Conservation (phyloP, 2,888 invertebrate genomes). For the Cantharis lateralis region DNA sequence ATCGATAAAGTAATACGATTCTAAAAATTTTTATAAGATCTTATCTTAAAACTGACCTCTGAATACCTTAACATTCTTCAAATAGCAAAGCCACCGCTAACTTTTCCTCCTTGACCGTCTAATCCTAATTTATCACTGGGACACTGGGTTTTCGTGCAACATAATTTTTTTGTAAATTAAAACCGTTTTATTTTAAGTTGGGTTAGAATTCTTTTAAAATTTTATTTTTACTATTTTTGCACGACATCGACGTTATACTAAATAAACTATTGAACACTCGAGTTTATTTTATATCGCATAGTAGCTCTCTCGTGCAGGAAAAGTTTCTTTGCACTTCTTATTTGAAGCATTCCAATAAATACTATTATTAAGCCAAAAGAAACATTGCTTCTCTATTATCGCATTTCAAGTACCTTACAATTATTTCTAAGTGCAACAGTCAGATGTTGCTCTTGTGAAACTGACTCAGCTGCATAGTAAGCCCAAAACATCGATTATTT, state of each 20-base stretch:
- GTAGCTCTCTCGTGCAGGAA: not conserved
- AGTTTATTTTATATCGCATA: not conserved
- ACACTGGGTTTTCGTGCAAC: not conserved
- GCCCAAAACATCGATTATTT: not conserved
- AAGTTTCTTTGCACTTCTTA: not conserved
- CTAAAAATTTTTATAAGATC: not conserved
- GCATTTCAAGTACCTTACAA: no score
- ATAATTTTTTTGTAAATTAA: not conserved
- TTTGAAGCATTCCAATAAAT: not conserved
- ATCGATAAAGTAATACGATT: not conserved
- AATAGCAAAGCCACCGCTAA: not conserved
- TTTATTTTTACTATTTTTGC: not conserved
- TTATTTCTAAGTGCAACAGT: not conserved
- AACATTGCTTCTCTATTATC: no score
- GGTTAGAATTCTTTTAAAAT: not conserved
- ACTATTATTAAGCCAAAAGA: no score
- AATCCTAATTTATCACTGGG: not conserved
- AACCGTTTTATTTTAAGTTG: not conserved
- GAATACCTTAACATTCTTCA: not conserved
- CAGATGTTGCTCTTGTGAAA: not conserved
- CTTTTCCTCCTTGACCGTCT: not conserved
- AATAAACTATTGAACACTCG: not conserved
- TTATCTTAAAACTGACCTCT: not conserved
- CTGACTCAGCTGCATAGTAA: not conserved
- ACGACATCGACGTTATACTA: not conserved